Evolutionary conservation across 2,797 vertebrate genomes (phyloP), one percentile per base, ranked within the genome.

Genomic region (Ceyx erithaca): DNA sequence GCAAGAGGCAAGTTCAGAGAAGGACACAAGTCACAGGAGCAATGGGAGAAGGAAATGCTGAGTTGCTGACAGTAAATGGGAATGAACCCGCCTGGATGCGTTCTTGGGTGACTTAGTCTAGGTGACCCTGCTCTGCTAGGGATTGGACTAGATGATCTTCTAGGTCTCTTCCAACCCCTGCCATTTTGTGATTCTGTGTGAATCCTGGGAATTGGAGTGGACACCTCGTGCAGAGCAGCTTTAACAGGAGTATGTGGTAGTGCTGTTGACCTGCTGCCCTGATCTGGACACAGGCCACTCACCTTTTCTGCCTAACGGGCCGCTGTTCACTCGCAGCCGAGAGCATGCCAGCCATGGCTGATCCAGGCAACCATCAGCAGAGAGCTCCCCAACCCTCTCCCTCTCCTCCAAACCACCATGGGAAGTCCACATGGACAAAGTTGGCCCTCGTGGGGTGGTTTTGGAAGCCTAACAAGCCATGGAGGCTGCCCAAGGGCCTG

Each of bases 401-500:
- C 3, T 1, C 22, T 62, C 31, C 23, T 67, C 31, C 12, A 40
- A 45, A 55, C 71, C 43, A 51, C 23, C 2, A 3, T 1, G 1
- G 19, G 57, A 85, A 78, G n/a, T 51, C 22, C 57, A 68, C 26
- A 70, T 21, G 1, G 0, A 31, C 54, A 51, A 68, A 67, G 66
- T 14, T 59, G 43, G 33, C 28, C 37, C 45, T 77, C 2, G 0
- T 0, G 1, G 0, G 5, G 33, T 1, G 1, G 59, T 41, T 70
- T 1, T 75, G 31, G 40, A 80, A 92, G 33, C 7, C 6, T 20
- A 37, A 72, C 19, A 40, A 22, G 45, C n/a, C 14, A 23, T 25
- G 0, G 1, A 4, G 51, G 54, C 15, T 59, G 57, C 61, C 63
- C 11, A 37, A 10, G 43, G 15, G 23, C 69, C 2, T 12, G 35